These are phyloP conservation scores for Paramuricea clavata DNA, from an alignment of 92 coral and sea anemone species.

Conservation along the genomic window DNA sequence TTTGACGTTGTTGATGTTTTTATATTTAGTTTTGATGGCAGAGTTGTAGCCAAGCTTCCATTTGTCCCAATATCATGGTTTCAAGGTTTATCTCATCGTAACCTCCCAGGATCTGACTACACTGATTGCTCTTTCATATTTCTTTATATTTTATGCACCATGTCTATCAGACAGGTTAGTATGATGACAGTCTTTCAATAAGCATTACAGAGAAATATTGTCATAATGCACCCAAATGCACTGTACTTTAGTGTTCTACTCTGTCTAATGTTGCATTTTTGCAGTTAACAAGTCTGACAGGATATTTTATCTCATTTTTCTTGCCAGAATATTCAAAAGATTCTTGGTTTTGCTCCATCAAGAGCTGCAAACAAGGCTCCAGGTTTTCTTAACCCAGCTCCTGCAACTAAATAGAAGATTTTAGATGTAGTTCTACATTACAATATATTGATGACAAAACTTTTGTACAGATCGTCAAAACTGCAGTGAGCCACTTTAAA, in stretches of 20 bases:
- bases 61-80: slow-evolving; percentile 99
- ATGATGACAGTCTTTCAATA: too few relatives aligned
- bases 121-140: slow-evolving; percentile 98
- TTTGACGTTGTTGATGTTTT: not conserved
- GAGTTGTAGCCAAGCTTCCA: slow-evolving; percentile 97
- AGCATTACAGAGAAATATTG: too few relatives aligned
- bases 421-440: too few relatives aligned
- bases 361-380: slow-evolving; percentile 98
- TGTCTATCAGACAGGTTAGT: slow-evolving; percentile 96
- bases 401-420: slow-evolving; percentile 79
- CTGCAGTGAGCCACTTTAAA: too few relatives aligned
- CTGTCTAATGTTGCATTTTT: too few relatives aligned
- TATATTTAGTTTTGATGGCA: slow-evolving; percentile 91
- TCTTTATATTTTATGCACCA: slow-evolving; percentile 93
- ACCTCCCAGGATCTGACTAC: slow-evolving; percentile 92
- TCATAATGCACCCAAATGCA: too few relatives aligned
- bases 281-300: not conserved
- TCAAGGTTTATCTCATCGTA: slow-evolving; percentile 97
- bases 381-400: slow-evolving; percentile 93
- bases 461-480: too few relatives aligned
- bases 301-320: not conserved
- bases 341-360: slow-evolving; percentile 98
- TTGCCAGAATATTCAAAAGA: slow-evolving; percentile 90
- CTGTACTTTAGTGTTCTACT: too few relatives aligned
- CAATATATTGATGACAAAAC: too few relatives aligned